A percentile compares a stretch with the other conserved stretches of the same genome.
These are phyloP conservation scores for Gymnothorax javanicus DNA, from an alignment of 2,797 vertebrate species.

Conservation along the genomic window DNA sequence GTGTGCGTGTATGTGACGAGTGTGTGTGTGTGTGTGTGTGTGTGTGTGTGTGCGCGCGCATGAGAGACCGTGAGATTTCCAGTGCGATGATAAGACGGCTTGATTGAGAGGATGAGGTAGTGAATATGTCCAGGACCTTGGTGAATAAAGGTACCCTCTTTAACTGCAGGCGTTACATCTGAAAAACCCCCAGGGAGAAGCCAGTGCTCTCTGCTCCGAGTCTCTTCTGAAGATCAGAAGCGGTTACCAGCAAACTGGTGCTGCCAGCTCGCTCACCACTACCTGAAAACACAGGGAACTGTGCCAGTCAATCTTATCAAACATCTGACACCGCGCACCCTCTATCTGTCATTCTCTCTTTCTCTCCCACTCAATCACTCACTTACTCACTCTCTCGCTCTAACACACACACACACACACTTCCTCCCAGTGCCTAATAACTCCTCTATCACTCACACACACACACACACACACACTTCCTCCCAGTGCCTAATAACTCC, in stretches of 20 bases:
- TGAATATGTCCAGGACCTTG: background rate
- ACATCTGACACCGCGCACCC: background rate
- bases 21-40: constrained; percentile 8
- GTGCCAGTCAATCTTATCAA: background rate
- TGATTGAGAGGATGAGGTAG: background rate
- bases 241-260: too few species aligned
- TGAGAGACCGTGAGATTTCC: background rate
- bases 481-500: too few species aligned
- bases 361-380: background rate
- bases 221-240: background rate
- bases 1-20: background rate
- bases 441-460: too few species aligned
- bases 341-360: background rate
- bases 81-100: background rate
- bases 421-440: too few species aligned
- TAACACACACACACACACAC: too few species aligned
- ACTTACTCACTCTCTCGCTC: background rate
- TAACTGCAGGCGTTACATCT: background rate
- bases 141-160: background rate
- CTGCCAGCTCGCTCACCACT: background rate
- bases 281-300: background rate
- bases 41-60: constrained; percentile 26
- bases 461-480: too few species aligned
- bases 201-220: background rate
- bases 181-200: background rate